phyloP scores from a whole-genome alignment of 2,888 invertebrate species.

The Nowickia ferox region DNA sequence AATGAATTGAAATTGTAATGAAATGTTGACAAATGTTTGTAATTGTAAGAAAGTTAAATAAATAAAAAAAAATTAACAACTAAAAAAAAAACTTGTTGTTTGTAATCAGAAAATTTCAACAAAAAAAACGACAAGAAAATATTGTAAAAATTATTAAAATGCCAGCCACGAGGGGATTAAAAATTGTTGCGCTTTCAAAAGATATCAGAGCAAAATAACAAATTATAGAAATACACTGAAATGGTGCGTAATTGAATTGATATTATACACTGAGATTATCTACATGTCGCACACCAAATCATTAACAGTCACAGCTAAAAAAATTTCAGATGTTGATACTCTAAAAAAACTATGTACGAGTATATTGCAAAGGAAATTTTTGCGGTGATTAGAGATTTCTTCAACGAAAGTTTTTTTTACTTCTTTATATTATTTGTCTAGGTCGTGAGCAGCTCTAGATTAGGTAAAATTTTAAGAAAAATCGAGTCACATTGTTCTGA shows the following conservation, averaged over 20 bases:
- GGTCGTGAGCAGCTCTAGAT: too few relatives aligned
- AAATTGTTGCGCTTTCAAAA: background rate
- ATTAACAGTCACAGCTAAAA: too few relatives aligned
- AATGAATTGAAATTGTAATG: conserved; percentile 40
- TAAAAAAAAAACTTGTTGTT: conserved; percentile 22
- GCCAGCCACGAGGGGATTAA: conserved; percentile 23
- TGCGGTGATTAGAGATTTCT: too few relatives aligned
- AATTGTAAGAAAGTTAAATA: conserved; percentile 71
- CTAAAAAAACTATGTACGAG: too few relatives aligned
- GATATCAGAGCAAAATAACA: background rate
- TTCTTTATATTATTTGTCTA: too few relatives aligned
- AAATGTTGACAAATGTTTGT: conserved; percentile 74
- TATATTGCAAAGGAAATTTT: background rate
- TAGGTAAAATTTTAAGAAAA: too few relatives aligned
- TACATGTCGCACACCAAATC: too few relatives aligned
- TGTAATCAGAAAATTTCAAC: background rate
- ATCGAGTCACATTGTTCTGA: too few relatives aligned
- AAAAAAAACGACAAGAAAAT: conserved; percentile 31
- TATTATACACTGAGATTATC: background rate
- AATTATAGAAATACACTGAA: too few relatives aligned
- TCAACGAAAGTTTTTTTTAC: too few relatives aligned
- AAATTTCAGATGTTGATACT: too few relatives aligned
- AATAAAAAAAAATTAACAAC: conserved; percentile 48
- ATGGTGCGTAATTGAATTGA: background rate
- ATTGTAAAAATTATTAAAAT: conserved; percentile 51